Evolutionary conservation across 1,140 invertebrate species (phyloP), one percentile per base, ranked within the genome.

Genomic region (Meloidogyne chitwoodi): DNA sequence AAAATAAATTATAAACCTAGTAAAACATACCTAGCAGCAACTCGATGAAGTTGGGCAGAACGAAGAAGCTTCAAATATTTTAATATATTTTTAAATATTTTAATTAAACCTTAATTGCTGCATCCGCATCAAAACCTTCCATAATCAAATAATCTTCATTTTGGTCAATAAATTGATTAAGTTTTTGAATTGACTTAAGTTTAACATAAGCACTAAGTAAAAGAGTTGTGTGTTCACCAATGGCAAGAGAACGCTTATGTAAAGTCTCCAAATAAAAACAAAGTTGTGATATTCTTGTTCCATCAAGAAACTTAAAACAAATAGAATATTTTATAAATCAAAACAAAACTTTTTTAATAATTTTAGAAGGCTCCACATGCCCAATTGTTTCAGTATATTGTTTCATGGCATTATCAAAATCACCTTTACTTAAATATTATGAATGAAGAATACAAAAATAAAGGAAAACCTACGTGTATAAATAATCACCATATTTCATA

Each of bases 351-450:
- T 82, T 80, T 75, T 80, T 81, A 70, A 86, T 86, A 22, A 86
- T 84, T 63, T 82, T 82, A 38, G 86, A 86, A 14, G 85, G 86
- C 26, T 87, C 86, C 1, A 86, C 44, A 27, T 77, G 48, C 27
- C 86, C 85, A 63, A 86, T 83, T 12, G 85, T 85, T 63, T 87
- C 79, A 22, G 84, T 79, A 41, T 86, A 86, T 65, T 86, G 84
- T 14, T 78, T 31, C 16, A 86, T 80, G 0, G 85, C 75, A 70
- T 86, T 86, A n/a, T 80, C 76, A 71, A 80, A 87, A 74, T 86
- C 85, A 19, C 84, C 85, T 71, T 87, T 87, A 14, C 81, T 85
- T 44, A 78, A 83, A 81, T 80, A 61, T 27, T 16, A 38, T 19
- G 14, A 16, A 11, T 24, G 56, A n/a, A 26, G 31, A 61, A 31